Percentiles rank a stretch among this genome's conserved stretches.
Conservation (phyloP, 1,140 invertebrate species). For the Drosophila lacertosa region DNA sequence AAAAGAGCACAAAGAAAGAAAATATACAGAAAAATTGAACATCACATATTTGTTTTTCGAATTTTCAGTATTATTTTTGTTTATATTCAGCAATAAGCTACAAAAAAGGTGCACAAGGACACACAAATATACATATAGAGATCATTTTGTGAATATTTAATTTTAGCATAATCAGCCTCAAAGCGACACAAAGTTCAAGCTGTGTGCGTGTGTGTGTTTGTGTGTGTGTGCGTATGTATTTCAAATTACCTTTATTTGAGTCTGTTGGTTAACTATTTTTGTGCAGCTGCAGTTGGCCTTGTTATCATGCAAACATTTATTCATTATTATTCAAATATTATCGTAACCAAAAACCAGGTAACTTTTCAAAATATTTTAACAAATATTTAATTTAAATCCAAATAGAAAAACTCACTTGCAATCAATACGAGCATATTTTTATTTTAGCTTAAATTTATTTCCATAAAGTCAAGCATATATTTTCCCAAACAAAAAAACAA, state of each 20-base stretch:
- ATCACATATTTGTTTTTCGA: conserved; percentile 38
- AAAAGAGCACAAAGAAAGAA: conserved; percentile 78
- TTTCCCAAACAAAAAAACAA: conserved; percentile 37
- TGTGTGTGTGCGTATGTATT: not conserved
- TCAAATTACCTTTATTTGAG: not conserved
- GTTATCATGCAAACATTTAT: not conserved
- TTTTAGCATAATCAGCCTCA: conserved; percentile 6
- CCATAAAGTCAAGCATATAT: conserved; percentile 52
- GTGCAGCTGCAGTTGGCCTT: not conserved
- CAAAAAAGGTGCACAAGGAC: conserved; percentile 25
- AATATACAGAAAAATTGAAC: conserved; percentile 74
- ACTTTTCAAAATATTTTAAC: no score
- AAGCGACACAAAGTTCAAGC: conserved; percentile 45
- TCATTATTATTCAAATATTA: no score
- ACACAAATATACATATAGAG: conserved; percentile 19
- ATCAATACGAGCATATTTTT: not conserved
- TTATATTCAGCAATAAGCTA: conserved; percentile 31
- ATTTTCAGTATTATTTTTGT: conserved; percentile 38
- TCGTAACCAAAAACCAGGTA: no score
- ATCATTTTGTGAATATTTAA: conserved; percentile 12
- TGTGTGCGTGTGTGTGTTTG: conserved; percentile 1
- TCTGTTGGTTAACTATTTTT: not conserved
- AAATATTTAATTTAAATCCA: conserved; percentile 15
- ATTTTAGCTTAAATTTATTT: conserved; percentile 2
- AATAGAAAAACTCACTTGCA: not conserved